Percentiles rank a stretch among this genome's conserved stretches.
phyloP scores from a whole-genome alignment of 2,113 vertebrate genomes.

The Alethe castanea region DNA sequence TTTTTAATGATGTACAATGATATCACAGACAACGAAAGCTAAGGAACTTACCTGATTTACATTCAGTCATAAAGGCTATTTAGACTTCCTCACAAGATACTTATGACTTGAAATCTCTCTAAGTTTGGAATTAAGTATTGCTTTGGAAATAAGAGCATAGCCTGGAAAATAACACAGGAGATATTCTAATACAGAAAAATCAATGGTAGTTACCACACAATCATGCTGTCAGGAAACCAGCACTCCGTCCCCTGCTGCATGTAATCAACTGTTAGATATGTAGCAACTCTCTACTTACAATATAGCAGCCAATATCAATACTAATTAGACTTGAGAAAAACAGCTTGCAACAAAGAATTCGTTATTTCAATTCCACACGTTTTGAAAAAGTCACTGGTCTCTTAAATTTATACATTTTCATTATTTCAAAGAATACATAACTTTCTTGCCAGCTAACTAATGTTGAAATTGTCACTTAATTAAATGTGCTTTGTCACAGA shows the following conservation, averaged over 20 bases:
- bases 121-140: background rate
- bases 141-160: background rate
- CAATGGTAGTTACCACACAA: background rate
- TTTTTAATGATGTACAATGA: background rate
- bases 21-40: background rate
- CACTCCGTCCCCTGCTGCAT: background rate
- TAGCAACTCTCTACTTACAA: background rate
- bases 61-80: background rate
- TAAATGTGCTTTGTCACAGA: background rate
- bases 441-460: background rate
- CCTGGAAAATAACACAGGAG: background rate
- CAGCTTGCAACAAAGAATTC: background rate
- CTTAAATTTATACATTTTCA: background rate
- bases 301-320: background rate
- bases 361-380: background rate
- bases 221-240: background rate
- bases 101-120: background rate
- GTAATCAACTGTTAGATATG: background rate
- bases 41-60: background rate
- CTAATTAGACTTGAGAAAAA: background rate
- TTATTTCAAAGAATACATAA: background rate
- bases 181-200: background rate
- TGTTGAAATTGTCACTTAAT: background rate
- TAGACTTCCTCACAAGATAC: background rate
- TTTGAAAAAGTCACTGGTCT: conserved; percentile 8